Conservation (phyloP, 2,888 invertebrate genomes). For the Eupeodes latifasciatus region DNA sequence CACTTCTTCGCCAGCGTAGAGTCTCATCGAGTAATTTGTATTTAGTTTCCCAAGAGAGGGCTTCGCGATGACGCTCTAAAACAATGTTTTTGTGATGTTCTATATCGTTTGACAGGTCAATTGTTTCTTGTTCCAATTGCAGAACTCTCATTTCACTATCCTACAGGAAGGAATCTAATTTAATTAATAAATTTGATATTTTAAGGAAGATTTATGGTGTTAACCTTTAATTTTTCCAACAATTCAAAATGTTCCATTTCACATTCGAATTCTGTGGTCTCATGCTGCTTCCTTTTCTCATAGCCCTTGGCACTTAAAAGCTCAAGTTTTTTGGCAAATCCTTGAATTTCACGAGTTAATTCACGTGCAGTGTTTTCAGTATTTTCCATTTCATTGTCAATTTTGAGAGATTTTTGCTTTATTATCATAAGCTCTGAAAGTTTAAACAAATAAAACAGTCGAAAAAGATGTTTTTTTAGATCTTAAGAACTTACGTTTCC, state of each 20-base stretch:
- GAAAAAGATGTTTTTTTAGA: constrained; percentile 6
- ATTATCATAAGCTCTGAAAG: constrained; percentile 85
- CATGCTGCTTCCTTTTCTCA: constrained; percentile 85
- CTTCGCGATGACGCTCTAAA: constrained; percentile 88
- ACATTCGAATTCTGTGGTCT: constrained; percentile 86
- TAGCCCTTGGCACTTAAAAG: constrained; percentile 86
- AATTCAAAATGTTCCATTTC: constrained; percentile 85
- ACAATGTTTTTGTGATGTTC: constrained; percentile 85
- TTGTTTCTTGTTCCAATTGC: constrained; percentile 88
- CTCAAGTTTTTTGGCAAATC: constrained; percentile 87
- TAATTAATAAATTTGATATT: not conserved
- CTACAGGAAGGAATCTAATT: constrained; percentile 81
- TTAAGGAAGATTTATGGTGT: not conserved
- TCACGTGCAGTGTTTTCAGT: constrained; percentile 86
- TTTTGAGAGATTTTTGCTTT: constrained; percentile 90
- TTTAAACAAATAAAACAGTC: not conserved
- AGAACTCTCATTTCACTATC: constrained; percentile 89
- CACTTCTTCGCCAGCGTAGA: constrained; percentile 88
- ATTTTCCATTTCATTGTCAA: constrained; percentile 87
- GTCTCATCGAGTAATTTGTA: constrained; percentile 90
- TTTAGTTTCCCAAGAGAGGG: constrained; percentile 93
- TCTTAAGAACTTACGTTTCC: constrained; percentile 86
- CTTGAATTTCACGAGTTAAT: constrained; percentile 86
- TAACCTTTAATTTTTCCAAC: constrained; percentile 84
- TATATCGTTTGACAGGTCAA: constrained; percentile 88